Percentiles rank a stretch among this genome's conserved stretches.
These are phyloP conservation scores for Nephrotoma flavescens DNA, from an alignment of 2,888 invertebrate species.

Conservation along the genomic window DNA sequence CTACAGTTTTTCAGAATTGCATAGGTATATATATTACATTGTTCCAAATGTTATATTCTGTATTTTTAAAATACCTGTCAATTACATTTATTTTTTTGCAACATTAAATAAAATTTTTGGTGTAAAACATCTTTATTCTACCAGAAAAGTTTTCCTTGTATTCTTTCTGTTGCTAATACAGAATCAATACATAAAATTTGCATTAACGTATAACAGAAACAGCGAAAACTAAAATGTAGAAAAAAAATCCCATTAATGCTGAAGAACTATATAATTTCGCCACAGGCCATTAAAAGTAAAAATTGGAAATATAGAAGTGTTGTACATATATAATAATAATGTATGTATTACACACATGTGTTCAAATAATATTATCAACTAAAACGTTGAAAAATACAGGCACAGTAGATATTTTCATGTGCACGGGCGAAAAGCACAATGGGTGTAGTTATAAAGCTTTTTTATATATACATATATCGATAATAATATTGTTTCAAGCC, in stretches of 20 bases:
- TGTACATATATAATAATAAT: neutral
- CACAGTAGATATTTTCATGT: neutral
- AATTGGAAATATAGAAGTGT: neutral
- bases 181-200: neutral
- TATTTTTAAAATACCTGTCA: neutral
- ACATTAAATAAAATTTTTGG: neutral
- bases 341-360: neutral
- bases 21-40: too few species aligned
- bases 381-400: neutral
- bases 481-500: neutral
- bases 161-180: neutral
- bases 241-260: neutral
- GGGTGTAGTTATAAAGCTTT: neutral
- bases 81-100: neutral
- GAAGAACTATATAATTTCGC: neutral
- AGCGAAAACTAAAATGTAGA: neutral
- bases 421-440: neutral
- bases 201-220: neutral
- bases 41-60: neutral
- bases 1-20: too few species aligned
- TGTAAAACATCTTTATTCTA: neutral
- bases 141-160: neutral
- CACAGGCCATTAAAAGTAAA: neutral
- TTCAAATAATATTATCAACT: neutral
- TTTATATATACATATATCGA: neutral